phyloP scores from a whole-genome alignment of 2,797 vertebrate species.

The Pangasius macronema region DNA sequence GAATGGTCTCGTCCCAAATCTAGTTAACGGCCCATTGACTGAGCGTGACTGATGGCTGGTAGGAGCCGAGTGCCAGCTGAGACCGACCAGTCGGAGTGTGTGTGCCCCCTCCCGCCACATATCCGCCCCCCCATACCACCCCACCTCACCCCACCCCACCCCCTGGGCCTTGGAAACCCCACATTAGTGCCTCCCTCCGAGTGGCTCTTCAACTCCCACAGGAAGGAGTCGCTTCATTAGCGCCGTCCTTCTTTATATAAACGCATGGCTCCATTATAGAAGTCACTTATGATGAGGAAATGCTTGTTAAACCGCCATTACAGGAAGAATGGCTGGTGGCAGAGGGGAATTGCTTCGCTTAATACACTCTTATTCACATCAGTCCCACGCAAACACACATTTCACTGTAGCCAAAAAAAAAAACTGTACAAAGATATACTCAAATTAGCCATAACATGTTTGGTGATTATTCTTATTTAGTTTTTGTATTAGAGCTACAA shows the following conservation, averaged over 20 bases:
- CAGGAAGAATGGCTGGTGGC: conserved; percentile 53
- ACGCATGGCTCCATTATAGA: conserved; percentile 52
- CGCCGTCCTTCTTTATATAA: conserved; percentile 55
- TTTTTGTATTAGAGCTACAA: neutral
- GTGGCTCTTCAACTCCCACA: conserved; percentile 49
- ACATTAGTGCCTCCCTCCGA: conserved; percentile 35
- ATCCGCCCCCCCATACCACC: neutral
- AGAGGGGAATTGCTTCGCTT: conserved; percentile 46
- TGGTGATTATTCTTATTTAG: neutral
- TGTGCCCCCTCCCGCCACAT: neutral
- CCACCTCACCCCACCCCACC: neutral
- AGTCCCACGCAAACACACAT: conserved; percentile 6
- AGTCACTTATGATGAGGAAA: conserved; percentile 54
- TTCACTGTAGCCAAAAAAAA: neutral
- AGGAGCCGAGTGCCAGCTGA: conserved; percentile 55
- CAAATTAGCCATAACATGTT: neutral
- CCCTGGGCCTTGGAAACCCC: conserved; percentile 45
- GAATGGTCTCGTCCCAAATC: conserved; percentile 54
- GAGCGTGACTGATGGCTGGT: conserved; percentile 54
- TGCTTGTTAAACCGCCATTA: conserved; percentile 57
- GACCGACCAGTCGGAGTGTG: conserved; percentile 36
- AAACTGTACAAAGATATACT: neutral
- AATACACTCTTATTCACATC: conserved; percentile 37
- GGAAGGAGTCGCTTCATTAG: conserved; percentile 55
- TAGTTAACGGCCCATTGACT: conserved; percentile 60